Percentiles rank a stretch among this genome's conserved stretches.
Evolutionary conservation across 1,140 invertebrate genomes (phyloP).

Genomic region (Polypedilum pembai): DNA sequence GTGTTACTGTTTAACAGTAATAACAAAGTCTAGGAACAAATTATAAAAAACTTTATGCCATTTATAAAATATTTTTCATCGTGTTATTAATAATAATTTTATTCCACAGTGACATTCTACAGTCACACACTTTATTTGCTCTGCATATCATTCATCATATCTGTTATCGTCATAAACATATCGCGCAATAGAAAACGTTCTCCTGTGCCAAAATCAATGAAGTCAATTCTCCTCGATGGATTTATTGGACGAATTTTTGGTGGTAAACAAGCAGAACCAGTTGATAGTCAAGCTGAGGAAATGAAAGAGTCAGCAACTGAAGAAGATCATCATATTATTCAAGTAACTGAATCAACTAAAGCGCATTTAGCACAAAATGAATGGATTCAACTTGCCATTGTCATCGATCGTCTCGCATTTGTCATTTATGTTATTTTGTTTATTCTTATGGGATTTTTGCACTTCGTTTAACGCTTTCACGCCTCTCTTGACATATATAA

Average conservation of each 20-base stretch:
- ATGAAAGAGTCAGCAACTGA: conserved; percentile 36
- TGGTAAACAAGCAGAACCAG: conserved; percentile 39
- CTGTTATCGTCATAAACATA: conserved; percentile 54
- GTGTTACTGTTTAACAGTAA: too few species aligned
- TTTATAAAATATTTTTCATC: too few species aligned
- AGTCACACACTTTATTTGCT: conserved; percentile 52
- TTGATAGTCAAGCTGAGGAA: conserved; percentile 42
- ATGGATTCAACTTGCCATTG: conserved; percentile 54
- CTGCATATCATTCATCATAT: conserved; percentile 53
- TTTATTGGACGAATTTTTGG: conserved; percentile 48
- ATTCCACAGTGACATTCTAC: conserved; percentile 51
- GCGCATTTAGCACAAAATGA: conserved; percentile 47
- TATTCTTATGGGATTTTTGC: conserved; percentile 35
- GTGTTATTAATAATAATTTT: conserved; percentile 37
- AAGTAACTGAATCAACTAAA: conserved; percentile 34
- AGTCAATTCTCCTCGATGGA: conserved; percentile 49
- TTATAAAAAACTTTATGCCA: too few species aligned
- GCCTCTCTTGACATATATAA: not conserved
- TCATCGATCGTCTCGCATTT: conserved; percentile 54
- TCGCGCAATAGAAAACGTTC: conserved; percentile 45
- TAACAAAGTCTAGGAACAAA: too few species aligned
- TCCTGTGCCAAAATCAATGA: conserved; percentile 48
- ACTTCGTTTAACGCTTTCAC: conserved; percentile 4
- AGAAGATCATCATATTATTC: conserved; percentile 44
- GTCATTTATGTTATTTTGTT: conserved; percentile 50